phyloP scores from a whole-genome alignment of 2,888 invertebrate genomes.

The Phortica okadai region DNA sequence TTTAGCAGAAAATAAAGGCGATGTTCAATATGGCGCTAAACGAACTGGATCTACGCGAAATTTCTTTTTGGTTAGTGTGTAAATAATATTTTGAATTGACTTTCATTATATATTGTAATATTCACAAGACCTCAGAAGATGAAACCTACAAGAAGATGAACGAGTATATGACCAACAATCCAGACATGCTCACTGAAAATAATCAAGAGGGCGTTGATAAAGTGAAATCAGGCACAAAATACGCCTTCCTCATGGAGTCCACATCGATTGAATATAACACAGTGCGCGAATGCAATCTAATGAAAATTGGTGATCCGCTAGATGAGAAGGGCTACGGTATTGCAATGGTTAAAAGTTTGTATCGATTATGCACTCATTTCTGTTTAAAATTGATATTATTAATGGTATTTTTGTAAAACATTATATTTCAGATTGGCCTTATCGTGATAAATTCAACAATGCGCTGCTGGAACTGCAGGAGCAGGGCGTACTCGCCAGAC shows the following conservation, averaged over 20 bases:
- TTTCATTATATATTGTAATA: background rate
- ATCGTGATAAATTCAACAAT: constrained; percentile 86
- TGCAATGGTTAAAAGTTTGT: constrained; percentile 82
- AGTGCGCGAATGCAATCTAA: constrained; percentile 81
- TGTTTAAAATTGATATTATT: background rate
- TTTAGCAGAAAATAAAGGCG: constrained; percentile 84
- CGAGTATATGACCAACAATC: constrained; percentile 83
- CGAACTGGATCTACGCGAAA: constrained; percentile 88
- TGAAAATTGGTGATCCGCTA: constrained; percentile 80
- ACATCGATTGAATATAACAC: constrained; percentile 85
- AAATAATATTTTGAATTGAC: background rate
- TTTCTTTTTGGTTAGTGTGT: constrained; percentile 86
- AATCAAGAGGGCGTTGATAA: constrained; percentile 80
- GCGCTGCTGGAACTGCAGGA: constrained; percentile 92
- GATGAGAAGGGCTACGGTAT: constrained; percentile 87
- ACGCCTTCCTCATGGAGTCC: constrained; percentile 89
- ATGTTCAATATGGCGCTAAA: constrained; percentile 91
- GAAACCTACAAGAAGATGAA: constrained; percentile 87
- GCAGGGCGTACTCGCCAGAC: constrained; percentile 83
- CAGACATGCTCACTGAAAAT: constrained; percentile 76
- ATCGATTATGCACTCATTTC: background rate
- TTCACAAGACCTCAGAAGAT: constrained; percentile 83
- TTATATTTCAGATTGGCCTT: constrained; percentile 75
- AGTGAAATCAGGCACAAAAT: constrained; percentile 76
- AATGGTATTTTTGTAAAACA: background rate